Conservation (phyloP, 2,113 vertebrate genomes). For the Tupaia chinensis region DNA sequence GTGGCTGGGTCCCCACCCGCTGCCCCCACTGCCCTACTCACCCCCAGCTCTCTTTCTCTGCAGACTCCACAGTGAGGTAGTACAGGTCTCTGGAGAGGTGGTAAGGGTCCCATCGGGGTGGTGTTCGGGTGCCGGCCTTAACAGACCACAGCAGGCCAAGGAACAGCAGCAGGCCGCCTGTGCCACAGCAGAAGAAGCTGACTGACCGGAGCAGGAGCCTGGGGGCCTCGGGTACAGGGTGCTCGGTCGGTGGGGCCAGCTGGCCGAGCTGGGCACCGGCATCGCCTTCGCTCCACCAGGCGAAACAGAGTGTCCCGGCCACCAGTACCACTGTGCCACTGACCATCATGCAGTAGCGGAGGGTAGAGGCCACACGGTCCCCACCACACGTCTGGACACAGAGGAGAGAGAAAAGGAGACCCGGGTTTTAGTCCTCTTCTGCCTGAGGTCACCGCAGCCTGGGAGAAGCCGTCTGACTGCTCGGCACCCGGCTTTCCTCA, state of each 20-base stretch:
- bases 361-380: conserved; percentile 70
- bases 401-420: background rate
- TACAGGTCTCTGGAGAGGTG: conserved; percentile 85
- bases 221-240: background rate
- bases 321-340: conserved; percentile 83
- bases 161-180: conserved; percentile 86
- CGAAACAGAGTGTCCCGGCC: conserved; percentile 85
- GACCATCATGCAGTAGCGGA: conserved; percentile 82
- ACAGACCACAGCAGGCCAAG: conserved; percentile 86
- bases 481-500: background rate
- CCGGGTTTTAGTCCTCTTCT: background rate
- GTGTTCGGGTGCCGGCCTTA: conserved; percentile 80
- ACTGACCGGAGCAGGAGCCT: conserved; percentile 82
- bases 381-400: background rate
- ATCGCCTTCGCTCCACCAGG: conserved; percentile 86
- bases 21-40: conserved; percentile 60
- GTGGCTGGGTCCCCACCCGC: background rate
- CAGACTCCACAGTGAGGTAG: conserved; percentile 82
- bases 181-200: conserved; percentile 86
- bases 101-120: conserved; percentile 81
- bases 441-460: background rate
- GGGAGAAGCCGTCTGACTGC: background rate
- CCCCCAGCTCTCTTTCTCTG: conserved; percentile 85
- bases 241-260: background rate
- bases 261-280: conserved; percentile 50